Percentiles rank a stretch among this genome's conserved stretches.
phyloP scores from a whole-genome alignment of 2,113 vertebrate species.

The Ariopsis seemanni region DNA sequence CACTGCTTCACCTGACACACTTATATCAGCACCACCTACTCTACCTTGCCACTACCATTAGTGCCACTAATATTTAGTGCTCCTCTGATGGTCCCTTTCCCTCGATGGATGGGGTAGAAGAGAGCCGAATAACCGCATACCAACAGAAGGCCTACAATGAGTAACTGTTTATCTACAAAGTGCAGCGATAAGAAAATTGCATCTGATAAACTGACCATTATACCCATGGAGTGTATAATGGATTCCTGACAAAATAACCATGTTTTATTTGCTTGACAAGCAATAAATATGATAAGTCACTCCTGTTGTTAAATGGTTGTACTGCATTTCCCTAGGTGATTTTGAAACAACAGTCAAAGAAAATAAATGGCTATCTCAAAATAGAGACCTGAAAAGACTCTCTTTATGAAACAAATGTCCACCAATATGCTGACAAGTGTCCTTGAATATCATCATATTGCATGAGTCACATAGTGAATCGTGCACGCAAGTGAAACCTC shows the following conservation, averaged over 20 bases:
- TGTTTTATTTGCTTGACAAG: background rate
- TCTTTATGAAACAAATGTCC: background rate
- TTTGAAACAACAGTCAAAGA: background rate
- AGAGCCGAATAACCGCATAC: no score
- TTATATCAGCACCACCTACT: no score
- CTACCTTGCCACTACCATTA: no score
- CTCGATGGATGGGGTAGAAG: background rate
- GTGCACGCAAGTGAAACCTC: background rate
- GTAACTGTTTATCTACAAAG: background rate
- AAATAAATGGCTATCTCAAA: background rate
- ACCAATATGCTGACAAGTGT: constrained; percentile 21
- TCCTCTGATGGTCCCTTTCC: background rate
- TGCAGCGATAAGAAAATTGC: background rate
- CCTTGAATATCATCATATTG: background rate
- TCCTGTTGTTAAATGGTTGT: background rate
- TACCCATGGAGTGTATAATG: background rate
- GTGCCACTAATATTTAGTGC: no score
- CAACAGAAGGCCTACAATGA: background rate
- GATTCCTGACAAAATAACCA: background rate
- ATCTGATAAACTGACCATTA: background rate
- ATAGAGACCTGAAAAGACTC: background rate
- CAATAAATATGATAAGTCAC: background rate
- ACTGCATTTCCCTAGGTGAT: background rate
- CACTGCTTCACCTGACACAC: background rate
- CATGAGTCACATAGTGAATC: background rate